These are phyloP conservation scores for Caenorhabditis briggsae DNA, from an alignment of 1,140 invertebrate species.

Conservation along the genomic window DNA sequence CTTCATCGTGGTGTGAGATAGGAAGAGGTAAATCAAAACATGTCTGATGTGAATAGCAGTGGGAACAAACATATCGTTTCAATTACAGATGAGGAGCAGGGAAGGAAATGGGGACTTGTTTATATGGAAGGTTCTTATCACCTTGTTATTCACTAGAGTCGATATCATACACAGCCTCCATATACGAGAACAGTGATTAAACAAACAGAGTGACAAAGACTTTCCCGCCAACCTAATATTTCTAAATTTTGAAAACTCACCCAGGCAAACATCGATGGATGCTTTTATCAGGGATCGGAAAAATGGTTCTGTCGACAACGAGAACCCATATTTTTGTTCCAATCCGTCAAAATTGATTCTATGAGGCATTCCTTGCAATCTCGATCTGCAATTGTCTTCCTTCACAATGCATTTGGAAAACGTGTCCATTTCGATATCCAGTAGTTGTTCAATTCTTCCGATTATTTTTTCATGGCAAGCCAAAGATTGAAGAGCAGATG, in stretches of 20 bases:
- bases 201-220: too few relatives aligned
- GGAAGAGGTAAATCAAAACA: too few relatives aligned
- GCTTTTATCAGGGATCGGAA: constrained; percentile 69
- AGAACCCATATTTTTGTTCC: constrained; percentile 64
- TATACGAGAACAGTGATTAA: too few relatives aligned
- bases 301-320: constrained; percentile 73
- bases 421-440: constrained; percentile 58
- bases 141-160: too few relatives aligned
- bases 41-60: too few relatives aligned
- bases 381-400: neutral
- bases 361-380: constrained; percentile 53
- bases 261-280: constrained; percentile 51
- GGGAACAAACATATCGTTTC: too few relatives aligned
- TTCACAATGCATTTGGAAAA: constrained; percentile 55
- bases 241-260: constrained; percentile 54
- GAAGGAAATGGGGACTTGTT: too few relatives aligned
- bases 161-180: too few relatives aligned
- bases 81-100: too few relatives aligned
- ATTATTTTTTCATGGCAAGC: constrained; percentile 60
- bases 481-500: constrained; percentile 49
- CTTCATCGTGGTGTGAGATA: too few relatives aligned
- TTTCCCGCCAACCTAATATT: neutral
- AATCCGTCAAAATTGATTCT: constrained; percentile 67
- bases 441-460: constrained; percentile 68
- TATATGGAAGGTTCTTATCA: too few relatives aligned